Evolutionary conservation across 2,888 invertebrate species (phyloP).

Genomic region (Prostheceraeus crozeri): DNA sequence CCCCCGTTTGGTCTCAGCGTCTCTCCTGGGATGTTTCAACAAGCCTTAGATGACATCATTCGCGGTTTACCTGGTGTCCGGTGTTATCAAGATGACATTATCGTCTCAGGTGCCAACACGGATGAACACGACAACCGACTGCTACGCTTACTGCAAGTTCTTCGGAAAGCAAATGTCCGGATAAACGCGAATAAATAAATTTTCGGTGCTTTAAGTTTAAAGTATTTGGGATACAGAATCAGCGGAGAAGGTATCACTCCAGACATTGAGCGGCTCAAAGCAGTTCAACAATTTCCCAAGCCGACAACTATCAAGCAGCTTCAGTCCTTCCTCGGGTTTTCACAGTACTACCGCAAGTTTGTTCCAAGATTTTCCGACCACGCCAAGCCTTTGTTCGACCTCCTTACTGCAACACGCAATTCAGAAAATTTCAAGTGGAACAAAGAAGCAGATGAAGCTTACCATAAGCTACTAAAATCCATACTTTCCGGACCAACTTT

Average conservation of each 20-base stretch:
- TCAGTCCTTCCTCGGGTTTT: slow-evolving; percentile 5
- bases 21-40: not conserved
- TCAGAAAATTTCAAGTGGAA: not conserved
- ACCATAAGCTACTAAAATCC: not conserved
- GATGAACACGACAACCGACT: not conserved
- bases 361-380: not conserved
- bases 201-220: too few relatives aligned
- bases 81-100: not conserved
- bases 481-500: not conserved
- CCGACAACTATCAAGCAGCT: not conserved
- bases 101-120: not conserved
- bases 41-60: not conserved
- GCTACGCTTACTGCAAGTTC: not conserved
- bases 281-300: not conserved
- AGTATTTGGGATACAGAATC: too few relatives aligned
- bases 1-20: not conserved
- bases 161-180: not conserved
- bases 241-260: not conserved
- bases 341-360: slow-evolving; percentile 20
- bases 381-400: not conserved
- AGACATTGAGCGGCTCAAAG: not conserved
- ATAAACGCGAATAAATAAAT: not conserved
- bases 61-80: not conserved
- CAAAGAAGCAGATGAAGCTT: not conserved
- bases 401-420: not conserved